Evolutionary conservation across 2,113 vertebrate species (phyloP), one percentile per base, ranked within the genome.

Genomic region (Centrocercus urophasianus): DNA sequence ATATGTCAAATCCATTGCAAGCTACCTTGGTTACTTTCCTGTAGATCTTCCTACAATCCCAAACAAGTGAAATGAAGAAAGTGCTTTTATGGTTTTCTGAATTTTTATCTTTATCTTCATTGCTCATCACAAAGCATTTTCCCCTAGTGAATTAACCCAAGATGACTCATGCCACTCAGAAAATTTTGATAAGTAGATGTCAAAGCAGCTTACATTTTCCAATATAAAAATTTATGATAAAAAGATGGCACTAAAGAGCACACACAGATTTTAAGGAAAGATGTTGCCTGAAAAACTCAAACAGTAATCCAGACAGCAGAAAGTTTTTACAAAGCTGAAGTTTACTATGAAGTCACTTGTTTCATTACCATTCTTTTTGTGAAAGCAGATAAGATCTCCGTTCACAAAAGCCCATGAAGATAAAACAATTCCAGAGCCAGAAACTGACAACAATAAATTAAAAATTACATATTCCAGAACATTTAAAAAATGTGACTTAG

Each of bases 191-290:
- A 12, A 4, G 50, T 67, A 83, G 69, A 91, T 47, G 73, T 86
- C 69, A 92, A 86, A 96, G 81, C 40, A 78, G 77, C 83, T 95
- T 93, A 86, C 3, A 3, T 50, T 90, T 93, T 88, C 63, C 77
- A 93, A 42, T 79, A 90, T 60, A 94, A 86, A 88, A 92, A 82
- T 2, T 36, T 36, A 54, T 73, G 47, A 92, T 82, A 94, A 95
- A 94, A 87, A 66, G 71, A 48, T 57, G 71, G 54, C 30, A n/a
- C 40, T 85, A 64, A 64, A 85, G 56, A 87, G 82, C 40, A 70
- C 54, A 76, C 57, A 74, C 7, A 88, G 83, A 79, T 95, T 74
- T 80, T 61, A 79, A 65, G 40, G n/a, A 38, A 83, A 86, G 83
- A 88, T 93, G 70, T 32, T 87, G 70, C 43, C n/a, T 89, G 87